Evolutionary conservation across 1,140 invertebrate species (phyloP).

Genomic region (Zaprionus camerounensis): DNA sequence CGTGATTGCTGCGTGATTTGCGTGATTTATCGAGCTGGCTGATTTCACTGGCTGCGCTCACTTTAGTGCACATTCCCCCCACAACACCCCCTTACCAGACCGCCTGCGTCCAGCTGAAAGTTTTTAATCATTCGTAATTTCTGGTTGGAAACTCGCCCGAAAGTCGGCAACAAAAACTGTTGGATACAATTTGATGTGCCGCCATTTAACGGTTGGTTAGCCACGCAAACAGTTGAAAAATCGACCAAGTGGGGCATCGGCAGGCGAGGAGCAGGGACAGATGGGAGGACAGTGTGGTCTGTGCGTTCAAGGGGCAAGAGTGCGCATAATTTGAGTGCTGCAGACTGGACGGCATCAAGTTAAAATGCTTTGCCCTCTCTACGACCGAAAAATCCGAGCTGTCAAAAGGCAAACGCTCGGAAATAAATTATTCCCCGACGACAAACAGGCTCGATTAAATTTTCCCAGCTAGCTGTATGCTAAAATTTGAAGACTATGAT

Average conservation of each 20-base stretch:
- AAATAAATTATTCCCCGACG: constrained; percentile 48
- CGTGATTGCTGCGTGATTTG: constrained; percentile 31
- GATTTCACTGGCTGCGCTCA: constrained; percentile 24
- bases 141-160: constrained; percentile 37
- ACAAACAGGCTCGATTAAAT: constrained; percentile 43
- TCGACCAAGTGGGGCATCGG: background rate
- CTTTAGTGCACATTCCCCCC: constrained; percentile 51
- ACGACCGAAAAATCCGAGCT: constrained; percentile 33
- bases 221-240: constrained; percentile 69
- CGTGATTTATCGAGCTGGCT: constrained; percentile 27
- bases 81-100: constrained; percentile 38
- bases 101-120: constrained; percentile 48
- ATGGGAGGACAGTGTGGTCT: background rate
- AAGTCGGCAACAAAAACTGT: constrained; percentile 33
- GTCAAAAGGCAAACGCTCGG: constrained; percentile 24
- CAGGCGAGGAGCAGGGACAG: background rate
- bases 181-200: constrained; percentile 53
- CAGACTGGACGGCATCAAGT: constrained; percentile 38
- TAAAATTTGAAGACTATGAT: constrained; percentile 6
- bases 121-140: constrained; percentile 64
- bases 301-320: constrained; percentile 16
- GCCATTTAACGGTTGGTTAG: constrained; percentile 70
- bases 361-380: constrained; percentile 21
- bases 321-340: constrained; percentile 40
- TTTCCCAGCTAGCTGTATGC: background rate